Base-by-base conservation (phyloP, 2,888 invertebrate genomes). In the Dendrolimus pini region DNA sequence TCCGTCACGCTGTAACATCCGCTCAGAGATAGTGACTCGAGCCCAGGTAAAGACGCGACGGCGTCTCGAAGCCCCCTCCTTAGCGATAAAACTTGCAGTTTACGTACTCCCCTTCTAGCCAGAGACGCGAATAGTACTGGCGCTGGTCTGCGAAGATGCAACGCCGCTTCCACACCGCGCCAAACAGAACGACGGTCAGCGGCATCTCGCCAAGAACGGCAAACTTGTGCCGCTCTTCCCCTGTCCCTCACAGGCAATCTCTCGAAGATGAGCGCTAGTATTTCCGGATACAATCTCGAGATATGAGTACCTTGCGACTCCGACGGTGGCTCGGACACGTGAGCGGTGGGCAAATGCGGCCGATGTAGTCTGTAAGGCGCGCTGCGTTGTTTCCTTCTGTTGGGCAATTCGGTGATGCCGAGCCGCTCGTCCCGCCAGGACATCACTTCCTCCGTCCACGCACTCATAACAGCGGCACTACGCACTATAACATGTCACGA, bases 1-100 rank as follows among this genome's bases (percentile, higher is more conserved):
- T 98, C 98, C 53, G 96, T 96, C 54, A 98, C 95, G 86, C 97
- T 98, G 89, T 96, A 98, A 82, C 98, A 98, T 52, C 98, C 98
- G 75, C 96, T 97, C 57, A 98, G 92, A 75, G 97, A 98, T 58
- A 98, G 92, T 55, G 96, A 95, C 74, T 96, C 96, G 66, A 98
- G 83, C 70, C 96, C 96, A 14, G 96, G 96, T 58, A 98, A 93
- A 42, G 97, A 95, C 61, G 94, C 93, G 56, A 98, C 94, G 58
- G 98, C 95, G 80, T 98, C 98, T 65, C 96, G 92, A 56, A 98
- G 91, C 54, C 96, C 95, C 64, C 96, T 91, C 62, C 96, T 92
- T 62, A 98, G 88, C 14, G 97, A 97, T 57, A 98, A 89, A 62
- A 98, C 96, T 89, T 98, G 98, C 60, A 98, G 94, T 78, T 94